A percentile compares a stretch with the other conserved stretches of the same genome.
Evolutionary conservation across 2,888 invertebrate genomes (phyloP).

Genomic region (Hydropsyche betteni): DNA sequence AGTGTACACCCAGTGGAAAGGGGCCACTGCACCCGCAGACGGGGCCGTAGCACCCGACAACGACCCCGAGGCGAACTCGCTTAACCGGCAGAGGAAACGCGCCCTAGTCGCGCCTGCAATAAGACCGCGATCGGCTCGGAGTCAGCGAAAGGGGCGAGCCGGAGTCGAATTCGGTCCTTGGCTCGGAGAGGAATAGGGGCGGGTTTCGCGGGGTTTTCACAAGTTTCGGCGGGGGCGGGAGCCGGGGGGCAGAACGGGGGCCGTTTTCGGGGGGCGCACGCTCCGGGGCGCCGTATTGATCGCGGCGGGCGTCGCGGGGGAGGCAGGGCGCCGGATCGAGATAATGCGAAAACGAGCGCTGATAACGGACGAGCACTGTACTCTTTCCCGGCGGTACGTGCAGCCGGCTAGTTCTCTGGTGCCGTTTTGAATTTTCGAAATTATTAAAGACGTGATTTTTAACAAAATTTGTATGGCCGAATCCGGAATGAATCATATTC

Average conservation of each 20-base stretch:
- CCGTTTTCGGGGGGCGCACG: conserved; percentile 31
- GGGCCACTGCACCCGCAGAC: conserved; percentile 25
- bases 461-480: too few species aligned
- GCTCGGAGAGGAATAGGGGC: conserved; percentile 8
- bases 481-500: too few species aligned
- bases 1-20: not conserved
- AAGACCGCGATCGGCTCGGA: not conserved
- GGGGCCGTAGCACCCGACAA: conserved; percentile 10
- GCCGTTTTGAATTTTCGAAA: not conserved
- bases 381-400: not conserved
- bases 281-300: conserved; percentile 51
- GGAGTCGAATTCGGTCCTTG: too few species aligned
- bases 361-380: conserved; percentile 40
- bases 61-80: conserved; percentile 20
- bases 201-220: conserved; percentile 27
- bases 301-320: conserved; percentile 41
- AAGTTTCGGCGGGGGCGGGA: conserved; percentile 21
- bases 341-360: conserved; percentile 51
- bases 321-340: conserved; percentile 46
- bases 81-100: not conserved
- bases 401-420: not conserved
- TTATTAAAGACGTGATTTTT: not conserved
- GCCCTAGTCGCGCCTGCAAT: not conserved
- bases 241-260: conserved; percentile 26
- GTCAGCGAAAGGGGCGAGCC: not conserved